phyloP scores from a whole-genome alignment of 2,113 vertebrate genomes.

The Beaufortia kweichowensis region DNA sequence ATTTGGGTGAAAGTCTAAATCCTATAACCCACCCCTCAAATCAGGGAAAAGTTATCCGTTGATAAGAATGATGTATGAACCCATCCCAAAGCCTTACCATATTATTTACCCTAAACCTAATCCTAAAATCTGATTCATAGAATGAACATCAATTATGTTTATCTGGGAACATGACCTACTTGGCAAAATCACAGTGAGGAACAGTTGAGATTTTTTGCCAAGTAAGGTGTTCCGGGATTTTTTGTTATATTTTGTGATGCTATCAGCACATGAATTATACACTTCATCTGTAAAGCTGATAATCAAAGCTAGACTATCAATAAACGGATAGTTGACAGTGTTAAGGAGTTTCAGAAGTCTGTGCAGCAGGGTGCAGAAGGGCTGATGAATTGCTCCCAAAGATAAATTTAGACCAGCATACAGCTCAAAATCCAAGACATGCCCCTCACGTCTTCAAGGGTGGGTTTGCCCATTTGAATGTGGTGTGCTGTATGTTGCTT shows the following conservation, averaged over 20 bases:
- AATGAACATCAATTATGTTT: too few relatives aligned
- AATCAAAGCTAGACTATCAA: slow-evolving; percentile 1
- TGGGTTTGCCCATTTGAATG: not conserved
- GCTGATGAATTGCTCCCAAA: slow-evolving; percentile 38
- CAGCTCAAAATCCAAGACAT: slow-evolving; percentile 13
- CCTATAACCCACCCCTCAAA: too few relatives aligned
- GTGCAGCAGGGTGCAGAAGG: not conserved
- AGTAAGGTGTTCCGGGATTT: too few relatives aligned
- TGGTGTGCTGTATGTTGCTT: not conserved
- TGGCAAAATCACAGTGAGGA: too few relatives aligned
- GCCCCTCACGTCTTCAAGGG: not conserved
- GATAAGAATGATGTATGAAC: too few relatives aligned
- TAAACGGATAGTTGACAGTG: slow-evolving; percentile 11
- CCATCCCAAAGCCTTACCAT: too few relatives aligned
- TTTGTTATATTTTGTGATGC: not conserved
- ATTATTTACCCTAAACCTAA: too few relatives aligned
- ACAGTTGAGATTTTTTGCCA: too few relatives aligned
- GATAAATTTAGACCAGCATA: slow-evolving; percentile 48
- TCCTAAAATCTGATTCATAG: too few relatives aligned
- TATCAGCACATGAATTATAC: not conserved
- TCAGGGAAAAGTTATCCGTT: too few relatives aligned
- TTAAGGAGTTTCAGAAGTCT: slow-evolving; percentile 25
- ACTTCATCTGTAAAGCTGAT: not conserved
- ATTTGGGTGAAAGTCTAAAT: too few relatives aligned
- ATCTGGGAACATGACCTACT: too few relatives aligned